Base-by-base conservation (phyloP, 1,140 invertebrate species). In the Drosophila pseudoananassae region DNA sequence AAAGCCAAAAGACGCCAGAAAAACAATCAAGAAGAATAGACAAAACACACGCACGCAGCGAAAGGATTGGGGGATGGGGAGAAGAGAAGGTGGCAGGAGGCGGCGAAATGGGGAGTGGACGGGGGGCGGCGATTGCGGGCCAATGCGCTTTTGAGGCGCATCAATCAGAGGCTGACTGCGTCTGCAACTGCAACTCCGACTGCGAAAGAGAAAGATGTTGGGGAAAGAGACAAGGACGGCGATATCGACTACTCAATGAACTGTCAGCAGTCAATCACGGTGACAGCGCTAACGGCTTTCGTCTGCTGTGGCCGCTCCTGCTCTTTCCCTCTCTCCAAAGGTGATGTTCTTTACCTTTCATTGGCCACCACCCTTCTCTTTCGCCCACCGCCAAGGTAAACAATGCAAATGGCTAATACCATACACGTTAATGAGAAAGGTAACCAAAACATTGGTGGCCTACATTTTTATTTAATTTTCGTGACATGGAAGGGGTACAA, bases 101-200 rank as follows among this genome's bases (percentile, higher is more conserved):
- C 36, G 25, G 50, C 15, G 40, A 38, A 15, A n/a, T 45, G 49
- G 14, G 49, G 31, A 38, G 43, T 38, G 31, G 9, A 53, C 17
- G 47, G 29, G 56, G 57, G 54, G 45, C 25, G 46, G 40, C 40
- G 14, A 43, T 40, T 40, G 38, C 38, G 54, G 46, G 25, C 54
- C 55, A 51, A 52, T 61, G 57, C 52, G 68, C 68, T 69, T 71
- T 71, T 71, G 64, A 71, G 68, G 68, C 65, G 53, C 70, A 73
- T 73, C 70, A 73, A 75, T 75, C 72, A 76, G 73, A 69, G 65
- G 64, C 66, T 56, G 66, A 49, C 64, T 69, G 43, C 66, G 66
- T 56, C 63, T 68, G 29, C 61, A 46, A 27, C 50, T 43, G 40
- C 40, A 17, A 43, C 40, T 52, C 1, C 29, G 10, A 14, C 14